phyloP scores from a whole-genome alignment of 2,113 vertebrate genomes.

The Cynoglossus semilaevis region DNA sequence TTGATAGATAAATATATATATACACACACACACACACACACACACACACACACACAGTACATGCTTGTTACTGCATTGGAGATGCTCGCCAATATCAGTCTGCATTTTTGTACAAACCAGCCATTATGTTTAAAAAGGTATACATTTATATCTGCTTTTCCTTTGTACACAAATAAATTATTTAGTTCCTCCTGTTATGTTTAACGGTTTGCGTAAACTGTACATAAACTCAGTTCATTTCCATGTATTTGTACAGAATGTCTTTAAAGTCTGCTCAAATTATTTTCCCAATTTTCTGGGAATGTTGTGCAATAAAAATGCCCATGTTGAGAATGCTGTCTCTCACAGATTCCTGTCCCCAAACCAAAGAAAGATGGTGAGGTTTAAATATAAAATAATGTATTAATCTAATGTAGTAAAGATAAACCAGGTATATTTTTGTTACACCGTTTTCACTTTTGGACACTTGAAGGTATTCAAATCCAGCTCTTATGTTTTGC shows the following conservation, averaged over 20 bases:
- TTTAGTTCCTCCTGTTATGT: constrained; percentile 79
- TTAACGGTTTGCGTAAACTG: constrained; percentile 83
- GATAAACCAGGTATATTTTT: no score
- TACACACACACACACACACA: no score
- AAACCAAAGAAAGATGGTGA: neutral
- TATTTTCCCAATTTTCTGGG: constrained; percentile 95
- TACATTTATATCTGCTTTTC: constrained; percentile 61
- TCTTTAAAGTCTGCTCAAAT: constrained; percentile 83
- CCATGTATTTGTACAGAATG: constrained; percentile 89
- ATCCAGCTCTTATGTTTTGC: constrained; percentile 44
- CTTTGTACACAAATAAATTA: constrained; percentile 85
- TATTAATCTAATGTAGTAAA: no score
- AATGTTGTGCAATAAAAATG: constrained; percentile 99
- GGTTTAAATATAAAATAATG: neutral
- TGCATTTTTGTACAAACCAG: constrained; percentile 61
- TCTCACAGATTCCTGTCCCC: constrained; percentile 6
- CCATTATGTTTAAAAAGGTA: constrained; percentile 50
- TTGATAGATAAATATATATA: no score
- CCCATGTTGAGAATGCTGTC: constrained; percentile 50
- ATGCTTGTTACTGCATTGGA: constrained; percentile 47
- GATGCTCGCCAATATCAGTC: constrained; percentile 54
- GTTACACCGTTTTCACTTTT: no score
- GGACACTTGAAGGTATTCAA: neutral
- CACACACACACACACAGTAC: no score
- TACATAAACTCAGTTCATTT: constrained; percentile 82